Evolutionary conservation across 92 coral and sea anemone species (phyloP), one percentile per base, ranked within the genome.

Genomic region (Nematostella vectensis): DNA sequence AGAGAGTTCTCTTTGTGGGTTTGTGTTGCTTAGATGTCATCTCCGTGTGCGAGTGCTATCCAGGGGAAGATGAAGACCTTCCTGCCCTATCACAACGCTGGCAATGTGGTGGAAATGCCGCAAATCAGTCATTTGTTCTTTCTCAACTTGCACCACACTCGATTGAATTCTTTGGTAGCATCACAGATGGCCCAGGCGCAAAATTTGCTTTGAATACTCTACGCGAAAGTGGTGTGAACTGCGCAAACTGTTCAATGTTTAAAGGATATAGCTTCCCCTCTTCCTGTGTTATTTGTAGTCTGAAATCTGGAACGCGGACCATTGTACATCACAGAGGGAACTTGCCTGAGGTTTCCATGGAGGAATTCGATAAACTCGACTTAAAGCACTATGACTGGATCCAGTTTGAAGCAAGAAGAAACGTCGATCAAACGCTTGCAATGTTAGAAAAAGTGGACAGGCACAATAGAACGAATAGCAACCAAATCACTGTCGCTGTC

Each of bases 101-200:
- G 66, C 96, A 83, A 53, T 69, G 73, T 26, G 96, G 96, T 25
- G 96, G 96, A 0, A 87, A 87, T 63, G 93, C 96, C 29, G 83
- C 93, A 0, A 87, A 87, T 47, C 68, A 81, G 29, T 54, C 76
- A n/a, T 76, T 65, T 1, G 74, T 87, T n/a, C 65, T 87, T 53
- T 47, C 81, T 0, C 87, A 73, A 33, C 48, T 83, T 4, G 87
- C 70, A 23, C 48, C 63, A 69, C 40, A 59, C 8, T 76, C 79
- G 39, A 76, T 83, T 20, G 96, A 87, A 49, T 70, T 74, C 51
- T 49, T 82, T 12, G 89, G 96, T 23, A 57, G 87, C 44, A 57
- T 87, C 50, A 69, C 71, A 28, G 61, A 47, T 29, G 86, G 93
- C 10, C 31, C 61, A 25, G 87, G 71, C 52, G 63, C 83, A 22